phyloP scores from a whole-genome alignment of 2,888 invertebrate genomes.

The Capitulum mitella region DNA sequence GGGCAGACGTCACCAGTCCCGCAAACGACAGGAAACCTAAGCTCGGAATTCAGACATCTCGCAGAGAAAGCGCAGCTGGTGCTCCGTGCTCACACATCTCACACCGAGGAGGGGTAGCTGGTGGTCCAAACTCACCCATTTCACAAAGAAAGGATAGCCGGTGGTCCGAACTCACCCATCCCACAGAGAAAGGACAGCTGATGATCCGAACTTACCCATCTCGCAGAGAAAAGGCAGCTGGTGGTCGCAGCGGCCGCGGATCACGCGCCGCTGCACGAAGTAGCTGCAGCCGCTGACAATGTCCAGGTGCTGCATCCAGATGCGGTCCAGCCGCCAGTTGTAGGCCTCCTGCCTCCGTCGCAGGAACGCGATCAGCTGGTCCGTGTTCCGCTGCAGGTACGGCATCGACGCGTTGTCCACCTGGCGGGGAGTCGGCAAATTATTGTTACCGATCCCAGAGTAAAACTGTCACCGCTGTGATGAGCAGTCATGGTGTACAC shows the following conservation, averaged over 20 bases:
- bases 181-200: no score
- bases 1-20: no score
- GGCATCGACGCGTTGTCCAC: constrained; percentile 88
- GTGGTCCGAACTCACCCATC: constrained; percentile 44
- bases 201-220: constrained; percentile 66
- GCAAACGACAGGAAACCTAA: no score
- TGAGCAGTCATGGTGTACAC: no score
- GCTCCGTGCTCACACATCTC: constrained; percentile 46
- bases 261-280: constrained; percentile 69
- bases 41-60: no score
- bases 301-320: constrained; percentile 88
- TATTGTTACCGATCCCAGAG: no score
- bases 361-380: background rate
- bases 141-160: constrained; percentile 92
- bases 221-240: constrained; percentile 92
- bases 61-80: no score
- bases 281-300: constrained; percentile 70
- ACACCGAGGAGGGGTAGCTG: no score
- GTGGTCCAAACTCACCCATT: constrained; percentile 57
- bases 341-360: constrained; percentile 63
- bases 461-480: no score
- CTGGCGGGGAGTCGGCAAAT: constrained; percentile 47
- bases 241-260: constrained; percentile 69
- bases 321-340: constrained; percentile 69
- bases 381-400: constrained; percentile 66